Conservation (phyloP, 2,797 vertebrate species). For the Poeciliopsis gracilis region DNA sequence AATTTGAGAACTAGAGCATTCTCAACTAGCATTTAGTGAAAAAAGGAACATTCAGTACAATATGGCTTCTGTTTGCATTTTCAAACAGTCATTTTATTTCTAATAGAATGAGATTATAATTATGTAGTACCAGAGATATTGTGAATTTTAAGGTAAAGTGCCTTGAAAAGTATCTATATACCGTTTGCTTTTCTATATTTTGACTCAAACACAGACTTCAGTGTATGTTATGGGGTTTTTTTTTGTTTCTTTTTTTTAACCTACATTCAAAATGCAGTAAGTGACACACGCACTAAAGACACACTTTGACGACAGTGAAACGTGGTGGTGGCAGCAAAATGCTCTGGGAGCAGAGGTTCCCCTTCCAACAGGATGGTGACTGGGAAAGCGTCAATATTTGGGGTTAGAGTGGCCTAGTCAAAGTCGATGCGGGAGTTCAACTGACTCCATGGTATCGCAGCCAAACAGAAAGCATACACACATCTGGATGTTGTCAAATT, state of each 20-base stretch:
- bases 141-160: background rate
- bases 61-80: background rate
- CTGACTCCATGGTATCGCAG: background rate
- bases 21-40: background rate
- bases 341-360: background rate
- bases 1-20: too few relatives aligned
- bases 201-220: background rate
- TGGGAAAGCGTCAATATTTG: background rate
- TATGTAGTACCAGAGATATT: background rate
- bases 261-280: background rate
- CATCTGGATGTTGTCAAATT: background rate
- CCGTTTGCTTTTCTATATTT: slow-evolving; percentile 1
- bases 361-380: background rate
- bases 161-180: too few relatives aligned
- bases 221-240: background rate
- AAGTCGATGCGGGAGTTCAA: background rate
- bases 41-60: background rate
- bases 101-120: background rate
- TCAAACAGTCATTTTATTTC: background rate
- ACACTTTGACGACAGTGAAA: background rate
- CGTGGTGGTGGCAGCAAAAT: background rate
- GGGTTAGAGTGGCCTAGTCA: background rate
- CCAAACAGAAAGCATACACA: background rate
- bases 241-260: background rate
- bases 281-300: background rate